Evolutionary conservation across 2,797 vertebrate genomes (phyloP).

Genomic region (Passerculus sandwichensis): DNA sequence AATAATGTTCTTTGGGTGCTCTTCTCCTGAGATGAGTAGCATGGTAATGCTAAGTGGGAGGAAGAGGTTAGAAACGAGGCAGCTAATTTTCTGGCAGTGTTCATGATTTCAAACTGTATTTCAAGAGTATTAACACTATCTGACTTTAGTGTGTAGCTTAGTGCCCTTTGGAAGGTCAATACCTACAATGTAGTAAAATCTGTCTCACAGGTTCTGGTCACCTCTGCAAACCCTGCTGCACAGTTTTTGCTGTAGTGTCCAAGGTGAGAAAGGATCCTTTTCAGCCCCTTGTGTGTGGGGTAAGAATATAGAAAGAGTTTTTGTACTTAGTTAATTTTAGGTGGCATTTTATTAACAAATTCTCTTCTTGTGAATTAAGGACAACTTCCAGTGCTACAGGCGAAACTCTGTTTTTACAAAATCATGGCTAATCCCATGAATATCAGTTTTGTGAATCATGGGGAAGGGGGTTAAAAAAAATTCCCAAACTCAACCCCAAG

Average conservation of each 20-base stretch:
- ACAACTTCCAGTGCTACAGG: neutral
- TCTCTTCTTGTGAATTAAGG: neutral
- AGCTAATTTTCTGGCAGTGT: neutral
- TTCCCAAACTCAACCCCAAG: neutral
- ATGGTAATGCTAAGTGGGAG: neutral
- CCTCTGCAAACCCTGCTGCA: neutral
- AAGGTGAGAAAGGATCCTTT: neutral
- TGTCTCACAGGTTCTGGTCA: neutral
- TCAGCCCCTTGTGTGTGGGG: neutral
- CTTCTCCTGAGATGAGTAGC: neutral
- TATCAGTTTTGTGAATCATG: neutral
- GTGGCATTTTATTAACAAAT: neutral
- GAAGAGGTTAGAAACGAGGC: neutral
- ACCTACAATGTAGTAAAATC: neutral
- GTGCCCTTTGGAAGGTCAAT: neutral
- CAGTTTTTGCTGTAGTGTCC: neutral
- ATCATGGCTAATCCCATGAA: neutral
- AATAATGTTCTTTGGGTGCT: neutral
- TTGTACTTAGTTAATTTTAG: neutral
- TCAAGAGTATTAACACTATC: neutral
- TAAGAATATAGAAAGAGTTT: neutral
- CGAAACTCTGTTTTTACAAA: neutral
- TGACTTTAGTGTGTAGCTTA: neutral
- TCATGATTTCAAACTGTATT: neutral
- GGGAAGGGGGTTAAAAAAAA: neutral